Base-by-base conservation (phyloP, 2,113 vertebrate species). In the Anser brachyrhynchus region DNA sequence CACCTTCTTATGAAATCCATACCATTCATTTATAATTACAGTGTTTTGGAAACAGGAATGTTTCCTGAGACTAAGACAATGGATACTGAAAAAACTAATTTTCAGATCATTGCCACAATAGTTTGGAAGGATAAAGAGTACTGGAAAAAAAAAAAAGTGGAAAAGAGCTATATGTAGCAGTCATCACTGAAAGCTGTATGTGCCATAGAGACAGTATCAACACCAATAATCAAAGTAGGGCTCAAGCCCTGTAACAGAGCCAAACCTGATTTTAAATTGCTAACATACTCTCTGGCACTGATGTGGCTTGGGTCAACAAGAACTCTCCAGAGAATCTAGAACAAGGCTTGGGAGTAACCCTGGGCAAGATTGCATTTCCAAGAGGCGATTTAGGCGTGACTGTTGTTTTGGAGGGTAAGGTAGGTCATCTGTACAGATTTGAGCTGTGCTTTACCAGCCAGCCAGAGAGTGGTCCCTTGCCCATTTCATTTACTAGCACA, bases 1-100 rank as follows among this genome's bases (percentile, higher is more conserved):
- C 13, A 29, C 55, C 8, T 81, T 90, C 74, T 39, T 91, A 41
- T 10, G 51, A 33, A 6, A 64, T 83, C 55, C 58, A 66, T 80
- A 82, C 51, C 14, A 62, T 59, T 82, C 84, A 87, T 85, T 89
- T 73, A 59, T 69, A 93, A 92, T 71, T 52, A 74, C 10, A 8
- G 7, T 37, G 31, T 49, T 89, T 82, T 73, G 58, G 49, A 61
- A 92, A 79, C 9, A 57, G 18, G 66, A 49, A 49, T 49, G 21
- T 49, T 49, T 49, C 20, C 20, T 22, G 46, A 49, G 46, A 71
- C 52, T 77, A 43, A 70, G n/a, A 37, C 22, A 91, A 61, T 13
- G 39, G 17, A 62, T 54, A 66, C 16, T 41, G 4, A 62, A 89
- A 79, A 54, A 12, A 85, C 46, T 37, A 70, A 33, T 28, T 76